Conservation (phyloP, 2,797 vertebrate species). For the Alca torda region DNA sequence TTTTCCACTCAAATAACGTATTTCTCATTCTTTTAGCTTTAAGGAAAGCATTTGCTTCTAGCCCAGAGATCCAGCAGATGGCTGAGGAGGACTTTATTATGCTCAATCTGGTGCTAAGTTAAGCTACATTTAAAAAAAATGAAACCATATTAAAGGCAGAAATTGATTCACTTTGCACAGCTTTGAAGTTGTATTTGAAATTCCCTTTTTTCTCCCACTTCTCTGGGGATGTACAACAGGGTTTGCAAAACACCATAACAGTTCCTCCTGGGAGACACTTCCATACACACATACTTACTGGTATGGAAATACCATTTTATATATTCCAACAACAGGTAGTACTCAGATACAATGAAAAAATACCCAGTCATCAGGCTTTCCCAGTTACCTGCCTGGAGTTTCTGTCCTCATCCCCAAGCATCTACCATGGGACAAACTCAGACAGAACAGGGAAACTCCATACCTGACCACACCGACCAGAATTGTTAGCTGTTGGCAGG, state of each 20-base stretch:
- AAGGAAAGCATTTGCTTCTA: conserved; percentile 71
- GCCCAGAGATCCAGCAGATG: conserved; percentile 73
- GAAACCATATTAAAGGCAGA: neutral
- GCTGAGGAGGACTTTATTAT: conserved; percentile 78
- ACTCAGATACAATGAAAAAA: neutral
- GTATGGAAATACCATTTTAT: neutral
- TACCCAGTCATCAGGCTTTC: neutral
- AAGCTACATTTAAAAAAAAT: too few species aligned
- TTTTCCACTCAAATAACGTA: neutral
- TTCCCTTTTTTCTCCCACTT: neutral
- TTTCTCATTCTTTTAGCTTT: conserved; percentile 58
- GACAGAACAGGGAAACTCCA: neutral
- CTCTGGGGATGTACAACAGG: neutral
- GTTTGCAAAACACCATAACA: neutral
- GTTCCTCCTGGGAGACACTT: neutral
- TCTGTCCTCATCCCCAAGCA: neutral
- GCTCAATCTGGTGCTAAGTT: conserved; percentile 75
- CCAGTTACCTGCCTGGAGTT: neutral
- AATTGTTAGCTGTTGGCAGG: neutral
- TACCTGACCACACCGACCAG: neutral
- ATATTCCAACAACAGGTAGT: neutral
- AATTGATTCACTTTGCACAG: neutral
- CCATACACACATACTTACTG: too few species aligned
- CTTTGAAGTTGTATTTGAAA: neutral
- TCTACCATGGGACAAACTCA: neutral